A percentile compares a stretch with the other conserved stretches of the same genome.
Conservation (phyloP, 2,113 vertebrate species). For the Microcebus lehilahytsara region DNA sequence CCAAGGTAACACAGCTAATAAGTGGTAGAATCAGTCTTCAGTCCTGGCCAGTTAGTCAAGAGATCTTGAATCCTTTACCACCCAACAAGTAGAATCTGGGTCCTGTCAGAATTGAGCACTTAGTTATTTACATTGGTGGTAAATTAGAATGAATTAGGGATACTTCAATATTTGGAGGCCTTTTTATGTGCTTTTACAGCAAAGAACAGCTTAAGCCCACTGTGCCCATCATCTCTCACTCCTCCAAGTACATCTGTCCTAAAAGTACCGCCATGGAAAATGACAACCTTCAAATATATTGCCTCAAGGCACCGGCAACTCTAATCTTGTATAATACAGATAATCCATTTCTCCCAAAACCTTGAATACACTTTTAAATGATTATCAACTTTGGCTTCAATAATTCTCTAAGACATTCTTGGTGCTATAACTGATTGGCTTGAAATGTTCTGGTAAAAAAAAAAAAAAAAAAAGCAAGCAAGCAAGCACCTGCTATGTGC, state of each 20-base stretch:
- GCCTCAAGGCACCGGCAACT: not conserved
- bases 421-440: not conserved
- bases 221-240: not conserved
- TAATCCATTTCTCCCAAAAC: slow-evolving; percentile 24
- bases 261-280: not conserved
- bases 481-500: not conserved
- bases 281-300: not conserved
- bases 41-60: not conserved
- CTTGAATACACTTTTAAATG: not conserved
- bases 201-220: not conserved
- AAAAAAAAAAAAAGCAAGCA: not conserved
- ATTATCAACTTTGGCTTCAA: not conserved
- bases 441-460: not conserved
- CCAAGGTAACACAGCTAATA: not conserved
- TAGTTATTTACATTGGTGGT: not conserved
- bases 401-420: not conserved
- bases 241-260: not conserved
- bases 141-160: not conserved
- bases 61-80: not conserved
- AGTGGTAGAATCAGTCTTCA: not conserved
- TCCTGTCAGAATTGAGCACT: not conserved
- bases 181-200: not conserved
- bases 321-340: not conserved
- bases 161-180: not conserved
- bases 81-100: not conserved